These are phyloP conservation scores for Parelbella ahira DNA, from an alignment of 2,888 invertebrate genomes.

Conservation along the genomic window DNA sequence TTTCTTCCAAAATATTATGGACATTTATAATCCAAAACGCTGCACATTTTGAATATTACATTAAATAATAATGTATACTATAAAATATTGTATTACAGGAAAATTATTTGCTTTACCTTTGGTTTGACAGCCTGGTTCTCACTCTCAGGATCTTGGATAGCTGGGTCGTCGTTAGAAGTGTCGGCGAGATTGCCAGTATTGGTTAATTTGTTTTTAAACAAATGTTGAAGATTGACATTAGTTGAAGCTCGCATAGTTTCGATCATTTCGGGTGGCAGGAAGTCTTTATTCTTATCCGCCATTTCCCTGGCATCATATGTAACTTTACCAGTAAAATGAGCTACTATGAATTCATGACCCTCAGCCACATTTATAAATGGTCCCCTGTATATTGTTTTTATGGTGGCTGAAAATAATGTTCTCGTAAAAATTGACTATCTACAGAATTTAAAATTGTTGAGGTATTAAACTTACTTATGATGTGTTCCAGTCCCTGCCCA, in stretches of 20 bases:
- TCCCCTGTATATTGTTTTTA: constrained; percentile 69
- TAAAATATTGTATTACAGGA: too few relatives aligned
- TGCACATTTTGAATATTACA: too few relatives aligned
- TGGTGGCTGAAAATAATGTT: background rate
- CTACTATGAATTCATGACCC: constrained; percentile 88
- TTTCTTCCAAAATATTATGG: too few relatives aligned
- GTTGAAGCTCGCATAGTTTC: constrained; percentile 90
- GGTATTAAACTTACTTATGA: constrained; percentile 87
- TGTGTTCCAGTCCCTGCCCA: constrained; percentile 84
- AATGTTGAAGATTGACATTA: constrained; percentile 82
- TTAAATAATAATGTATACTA: too few relatives aligned
- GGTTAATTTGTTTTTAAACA: constrained; percentile 92
- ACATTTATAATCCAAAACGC: too few relatives aligned
- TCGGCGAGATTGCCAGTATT: constrained; percentile 91
- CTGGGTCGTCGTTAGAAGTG: constrained; percentile 50
- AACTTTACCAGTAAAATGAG: constrained; percentile 95
- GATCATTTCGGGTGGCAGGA: constrained; percentile 93
- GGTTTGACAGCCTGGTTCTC: constrained; percentile 67
- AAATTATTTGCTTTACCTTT: too few relatives aligned
- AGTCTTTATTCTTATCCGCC: constrained; percentile 94
- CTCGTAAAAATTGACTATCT: too few relatives aligned
- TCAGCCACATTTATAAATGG: constrained; percentile 79
- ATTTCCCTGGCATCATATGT: constrained; percentile 91
- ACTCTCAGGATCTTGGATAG: constrained; percentile 68
- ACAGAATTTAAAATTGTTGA: too few relatives aligned